These are phyloP conservation scores for Phalacrocorax pelagicus DNA, from an alignment of 2,113 vertebrate genomes.

Conservation along the genomic window DNA sequence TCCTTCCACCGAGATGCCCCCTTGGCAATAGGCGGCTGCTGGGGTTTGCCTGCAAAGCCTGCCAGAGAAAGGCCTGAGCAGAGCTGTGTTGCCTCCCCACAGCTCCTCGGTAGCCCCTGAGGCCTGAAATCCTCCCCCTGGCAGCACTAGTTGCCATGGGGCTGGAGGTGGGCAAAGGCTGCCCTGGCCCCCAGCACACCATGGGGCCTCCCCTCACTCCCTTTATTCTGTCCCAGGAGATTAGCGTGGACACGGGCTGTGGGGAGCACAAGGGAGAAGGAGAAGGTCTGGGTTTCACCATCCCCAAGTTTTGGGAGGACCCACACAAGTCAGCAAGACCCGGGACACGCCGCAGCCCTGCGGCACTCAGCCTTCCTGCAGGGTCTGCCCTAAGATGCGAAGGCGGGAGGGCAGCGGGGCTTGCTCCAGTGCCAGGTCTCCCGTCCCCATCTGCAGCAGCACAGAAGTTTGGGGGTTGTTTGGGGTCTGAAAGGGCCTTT, in stretches of 20 bases:
- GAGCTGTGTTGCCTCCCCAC: neutral
- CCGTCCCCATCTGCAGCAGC: neutral
- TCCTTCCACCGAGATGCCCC: rapidly evolving
- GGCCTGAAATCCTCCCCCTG: rapidly evolving
- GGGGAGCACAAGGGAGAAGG: neutral
- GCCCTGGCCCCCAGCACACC: rapidly evolving
- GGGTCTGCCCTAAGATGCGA: neutral
- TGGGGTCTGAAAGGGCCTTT: neutral
- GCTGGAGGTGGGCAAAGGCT: neutral
- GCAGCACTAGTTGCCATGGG: neutral
- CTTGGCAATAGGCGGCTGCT: neutral
- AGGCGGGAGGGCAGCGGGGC: neutral
- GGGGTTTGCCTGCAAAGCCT: rapidly evolving
- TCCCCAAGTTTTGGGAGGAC: neutral
- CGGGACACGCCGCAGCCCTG: neutral
- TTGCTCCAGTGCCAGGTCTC: neutral
- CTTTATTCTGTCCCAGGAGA: rapidly evolving
- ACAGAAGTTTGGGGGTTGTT: neutral
- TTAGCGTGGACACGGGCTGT: rapidly evolving
- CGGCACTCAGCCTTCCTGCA: neutral
- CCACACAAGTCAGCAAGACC: neutral
- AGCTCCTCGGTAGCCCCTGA: neutral
- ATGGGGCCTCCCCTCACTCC: neutral
- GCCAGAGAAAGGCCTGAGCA: neutral
- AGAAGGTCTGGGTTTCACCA: neutral